Evolutionary conservation across 2,888 invertebrate species (phyloP).

Genomic region (Baronia brevicornis): DNA sequence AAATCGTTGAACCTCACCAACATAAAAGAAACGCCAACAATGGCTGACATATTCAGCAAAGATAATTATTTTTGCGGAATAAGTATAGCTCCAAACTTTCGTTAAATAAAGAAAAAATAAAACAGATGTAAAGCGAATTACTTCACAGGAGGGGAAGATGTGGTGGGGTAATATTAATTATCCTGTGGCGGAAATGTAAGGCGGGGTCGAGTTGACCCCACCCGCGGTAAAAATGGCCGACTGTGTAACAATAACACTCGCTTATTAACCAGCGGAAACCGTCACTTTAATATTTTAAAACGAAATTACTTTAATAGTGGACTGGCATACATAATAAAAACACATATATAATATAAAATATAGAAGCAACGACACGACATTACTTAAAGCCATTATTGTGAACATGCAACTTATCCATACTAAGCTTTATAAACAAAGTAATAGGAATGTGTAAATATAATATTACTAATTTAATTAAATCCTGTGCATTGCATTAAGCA

Average conservation of each 20-base stretch:
- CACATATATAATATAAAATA: constrained; percentile 11
- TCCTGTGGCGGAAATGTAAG: constrained; percentile 65
- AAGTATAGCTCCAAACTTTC: constrained; percentile 4
- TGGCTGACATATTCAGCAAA: not conserved
- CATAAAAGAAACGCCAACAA: constrained; percentile 1
- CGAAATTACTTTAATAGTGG: constrained; percentile 28
- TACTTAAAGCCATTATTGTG: too few relatives aligned
- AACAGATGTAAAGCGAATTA: constrained; percentile 43
- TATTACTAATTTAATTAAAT: too few relatives aligned
- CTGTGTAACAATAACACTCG: constrained; percentile 59
- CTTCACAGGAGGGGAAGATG: constrained; percentile 52
- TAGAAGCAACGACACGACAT: constrained; percentile 10
- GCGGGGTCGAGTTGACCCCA: constrained; percentile 71
- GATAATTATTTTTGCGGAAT: constrained; percentile 6
- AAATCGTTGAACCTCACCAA: too few relatives aligned
- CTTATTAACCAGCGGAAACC: constrained; percentile 48
- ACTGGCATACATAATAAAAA: constrained; percentile 22
- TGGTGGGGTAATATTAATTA: constrained; percentile 73
- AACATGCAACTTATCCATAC: too few relatives aligned
- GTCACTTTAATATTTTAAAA: constrained; percentile 38
- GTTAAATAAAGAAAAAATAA: constrained; percentile 22
- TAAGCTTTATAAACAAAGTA: too few relatives aligned
- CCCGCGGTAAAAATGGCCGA: constrained; percentile 72
- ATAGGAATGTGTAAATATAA: too few relatives aligned
- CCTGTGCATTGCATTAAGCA: constrained; percentile 6